Evolutionary conservation across 2,113 vertebrate species (phyloP).

Genomic region (Abramis brama): DNA sequence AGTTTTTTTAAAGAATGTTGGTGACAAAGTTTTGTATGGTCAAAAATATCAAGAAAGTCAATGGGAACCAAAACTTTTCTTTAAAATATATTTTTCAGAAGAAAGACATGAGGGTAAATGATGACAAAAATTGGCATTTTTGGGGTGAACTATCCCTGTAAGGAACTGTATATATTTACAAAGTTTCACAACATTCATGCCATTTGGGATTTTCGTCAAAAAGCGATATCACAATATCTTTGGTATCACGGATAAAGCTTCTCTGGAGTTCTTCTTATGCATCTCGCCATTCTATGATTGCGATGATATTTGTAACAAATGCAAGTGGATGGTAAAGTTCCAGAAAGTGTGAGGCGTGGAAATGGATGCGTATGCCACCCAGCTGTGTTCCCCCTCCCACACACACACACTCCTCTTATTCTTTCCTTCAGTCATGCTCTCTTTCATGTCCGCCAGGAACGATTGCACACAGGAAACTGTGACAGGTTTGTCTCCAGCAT

Average conservation of each 20-base stretch:
- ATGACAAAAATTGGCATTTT: neutral
- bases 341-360: constrained; percentile 17
- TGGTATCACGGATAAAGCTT: neutral
- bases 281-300: neutral
- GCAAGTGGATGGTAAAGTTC: neutral
- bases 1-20: neutral
- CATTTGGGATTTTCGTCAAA: neutral
- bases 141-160: neutral
- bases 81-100: neutral
- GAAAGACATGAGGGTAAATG: neutral
- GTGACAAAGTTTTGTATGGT: too few relatives aligned
- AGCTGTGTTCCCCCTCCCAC: constrained; percentile 48
- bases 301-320: neutral
- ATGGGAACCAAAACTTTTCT: neutral
- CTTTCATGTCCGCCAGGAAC: constrained; percentile 48
- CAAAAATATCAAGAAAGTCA: neutral
- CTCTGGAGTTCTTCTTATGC: neutral
- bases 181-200: neutral
- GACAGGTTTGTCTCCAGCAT: constrained; percentile 35
- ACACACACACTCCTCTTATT: neutral
- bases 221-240: neutral
- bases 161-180: neutral
- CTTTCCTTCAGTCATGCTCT: constrained; percentile 12
- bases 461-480: constrained; percentile 29
- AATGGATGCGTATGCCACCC: neutral